Base-by-base conservation (phyloP, 2,797 vertebrate species). In the Parambassis ranga region DNA sequence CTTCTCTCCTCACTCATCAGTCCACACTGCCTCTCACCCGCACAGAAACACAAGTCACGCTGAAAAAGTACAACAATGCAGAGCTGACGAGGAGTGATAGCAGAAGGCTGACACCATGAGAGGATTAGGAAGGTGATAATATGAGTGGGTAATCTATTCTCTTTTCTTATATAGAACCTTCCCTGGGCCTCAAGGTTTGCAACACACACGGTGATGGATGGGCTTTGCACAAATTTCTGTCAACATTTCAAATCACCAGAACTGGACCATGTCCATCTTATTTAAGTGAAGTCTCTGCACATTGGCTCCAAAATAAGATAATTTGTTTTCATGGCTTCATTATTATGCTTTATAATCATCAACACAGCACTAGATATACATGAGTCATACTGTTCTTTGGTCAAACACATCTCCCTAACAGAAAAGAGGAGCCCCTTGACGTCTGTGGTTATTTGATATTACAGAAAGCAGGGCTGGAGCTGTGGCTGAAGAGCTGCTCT, bases 71-170 rank as follows among this genome's bases (percentile, higher is more conserved):
- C 75, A 84, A 81, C 81, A 77, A 82, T 84, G 51, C 67, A 22
- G 38, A 61, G 71, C 71, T 76, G 79, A 87, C 76, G 80, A 42
- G 70, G 57, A 75, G 58, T 37, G 72, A 84, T 79, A 69, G 66
- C 74, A 66, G 62, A 71, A 44, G 66, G 76, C 70, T 64, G 74
- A 82, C 69, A 71, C 72, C 36, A 52, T 65, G 78, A 82, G 62
- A 66, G 83, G 84, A 87, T 87, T 82, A 82, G 58, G 61, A 62
- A 51, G 69, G 77, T 49, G 65, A 87, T 77, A 57, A 76, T 77
- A 41, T 66, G 57, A 82, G 67, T 16, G 9, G 37, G 48, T 52
- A 81, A 79, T 75, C 62, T 71, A 41, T 75, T 81, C 62, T 78
- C 70, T 71, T 84, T n/a, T n/a, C n/a, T n/a, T 63, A 72, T 83